Evolutionary conservation across 2,113 vertebrate species (phyloP).

Genomic region (Corythoichthys haematopterus): DNA sequence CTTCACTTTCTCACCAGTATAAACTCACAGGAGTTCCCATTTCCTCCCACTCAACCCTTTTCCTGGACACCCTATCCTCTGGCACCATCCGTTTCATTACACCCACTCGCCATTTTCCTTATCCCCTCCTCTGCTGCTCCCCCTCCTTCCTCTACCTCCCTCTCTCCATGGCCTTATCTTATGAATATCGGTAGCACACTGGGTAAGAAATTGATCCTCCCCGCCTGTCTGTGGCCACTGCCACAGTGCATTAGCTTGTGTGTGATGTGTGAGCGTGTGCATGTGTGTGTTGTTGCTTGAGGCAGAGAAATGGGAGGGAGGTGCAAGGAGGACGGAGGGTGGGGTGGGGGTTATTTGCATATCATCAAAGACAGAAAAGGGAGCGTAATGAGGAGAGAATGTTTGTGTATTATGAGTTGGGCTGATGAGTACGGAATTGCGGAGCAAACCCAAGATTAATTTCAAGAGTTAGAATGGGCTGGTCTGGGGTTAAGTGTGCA

Average conservation of each 20-base stretch:
- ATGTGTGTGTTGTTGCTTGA: constrained; percentile 44
- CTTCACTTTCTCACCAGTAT: constrained; percentile 50
- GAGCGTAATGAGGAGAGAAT: constrained; percentile 59
- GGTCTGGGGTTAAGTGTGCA: constrained; percentile 13
- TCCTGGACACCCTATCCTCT: constrained; percentile 41
- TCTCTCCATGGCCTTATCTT: constrained; percentile 67
- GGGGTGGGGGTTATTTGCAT: constrained; percentile 62
- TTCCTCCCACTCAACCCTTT: constrained; percentile 23
- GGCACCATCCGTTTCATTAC: constrained; percentile 28
- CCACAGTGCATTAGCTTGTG: constrained; percentile 63
- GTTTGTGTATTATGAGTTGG: constrained; percentile 39
- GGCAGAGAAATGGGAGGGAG: constrained; percentile 34
- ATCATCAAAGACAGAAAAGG: constrained; percentile 66
- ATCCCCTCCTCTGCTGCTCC: constrained; percentile 25
- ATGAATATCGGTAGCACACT: constrained; percentile 72
- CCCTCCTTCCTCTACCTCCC: constrained; percentile 18
- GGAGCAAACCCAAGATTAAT: constrained; percentile 37
- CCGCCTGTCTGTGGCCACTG: constrained; percentile 68
- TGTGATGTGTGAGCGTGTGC: constrained; percentile 31
- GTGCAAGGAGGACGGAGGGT: constrained; percentile 32
- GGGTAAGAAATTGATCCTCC: constrained; percentile 75
- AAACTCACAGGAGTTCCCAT: constrained; percentile 19
- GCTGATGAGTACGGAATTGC: constrained; percentile 50
- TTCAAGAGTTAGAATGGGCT: constrained; percentile 36
- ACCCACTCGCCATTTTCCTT: constrained; percentile 52